Evolutionary conservation across 2,888 invertebrate species (phyloP).

Genomic region (Drosophila hawaiiensis): DNA sequence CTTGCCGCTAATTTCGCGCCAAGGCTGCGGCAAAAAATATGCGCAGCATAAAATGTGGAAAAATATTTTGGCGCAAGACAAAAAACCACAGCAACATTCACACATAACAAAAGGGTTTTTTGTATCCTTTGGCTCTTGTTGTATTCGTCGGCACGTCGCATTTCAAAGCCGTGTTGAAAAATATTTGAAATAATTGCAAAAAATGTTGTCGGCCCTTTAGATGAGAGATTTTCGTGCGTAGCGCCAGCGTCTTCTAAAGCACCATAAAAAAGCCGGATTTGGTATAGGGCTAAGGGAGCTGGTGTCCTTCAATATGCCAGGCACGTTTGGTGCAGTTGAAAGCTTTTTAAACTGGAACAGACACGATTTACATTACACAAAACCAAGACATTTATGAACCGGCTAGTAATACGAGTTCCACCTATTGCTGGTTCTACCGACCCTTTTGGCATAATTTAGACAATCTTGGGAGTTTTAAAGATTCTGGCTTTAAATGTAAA

Average conservation of each 20-base stretch:
- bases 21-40: slow-evolving; percentile 66
- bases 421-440: background rate
- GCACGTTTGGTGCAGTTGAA: slow-evolving; percentile 54
- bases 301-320: slow-evolving; percentile 43
- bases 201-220: slow-evolving; percentile 56
- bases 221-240: slow-evolving; percentile 26
- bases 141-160: slow-evolving; percentile 68
- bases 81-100: slow-evolving; percentile 10
- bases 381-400: slow-evolving; percentile 21
- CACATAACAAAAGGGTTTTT: slow-evolving; percentile 55
- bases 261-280: background rate
- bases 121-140: slow-evolving; percentile 4
- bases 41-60: slow-evolving; percentile 79
- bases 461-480: background rate
- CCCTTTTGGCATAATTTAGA: background rate
- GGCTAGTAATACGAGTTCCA: background rate
- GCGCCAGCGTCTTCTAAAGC: slow-evolving; percentile 38
- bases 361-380: slow-evolving; percentile 44
- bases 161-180: slow-evolving; percentile 79
- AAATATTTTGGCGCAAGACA: slow-evolving; percentile 75
- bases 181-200: slow-evolving; percentile 80
- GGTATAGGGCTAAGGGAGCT: background rate
- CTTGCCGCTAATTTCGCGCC: slow-evolving; percentile 77
- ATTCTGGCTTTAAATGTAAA: background rate
- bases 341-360: slow-evolving; percentile 31